A percentile compares a stretch with the other conserved stretches of the same genome.
phyloP scores from a whole-genome alignment of 2,113 vertebrate genomes.

The Grus americana region DNA sequence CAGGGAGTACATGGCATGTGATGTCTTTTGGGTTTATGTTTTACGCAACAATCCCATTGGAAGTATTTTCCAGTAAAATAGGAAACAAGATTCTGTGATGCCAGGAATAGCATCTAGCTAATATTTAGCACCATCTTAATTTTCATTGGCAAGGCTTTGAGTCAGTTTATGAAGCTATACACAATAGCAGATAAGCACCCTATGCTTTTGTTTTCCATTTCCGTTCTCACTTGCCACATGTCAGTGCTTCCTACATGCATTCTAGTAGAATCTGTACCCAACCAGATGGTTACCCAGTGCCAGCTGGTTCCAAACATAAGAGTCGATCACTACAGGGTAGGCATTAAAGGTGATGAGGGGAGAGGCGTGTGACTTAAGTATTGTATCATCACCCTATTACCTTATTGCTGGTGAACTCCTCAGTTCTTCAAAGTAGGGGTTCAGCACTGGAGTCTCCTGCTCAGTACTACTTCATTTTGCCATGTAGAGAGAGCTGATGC shows the following conservation, averaged over 20 bases:
- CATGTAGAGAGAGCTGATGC: not conserved
- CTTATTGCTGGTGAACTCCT: not conserved
- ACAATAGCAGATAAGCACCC: not conserved
- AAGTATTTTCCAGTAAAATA: not conserved
- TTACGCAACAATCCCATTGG: not conserved
- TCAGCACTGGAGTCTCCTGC: not conserved
- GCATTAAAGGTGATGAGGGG: not conserved
- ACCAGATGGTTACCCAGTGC: not conserved
- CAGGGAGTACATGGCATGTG: not conserved
- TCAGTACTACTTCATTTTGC: not conserved
- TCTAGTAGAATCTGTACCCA: not conserved
- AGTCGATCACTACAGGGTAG: not conserved
- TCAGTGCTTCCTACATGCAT: not conserved
- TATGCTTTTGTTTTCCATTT: not conserved
- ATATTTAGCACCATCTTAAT: not conserved
- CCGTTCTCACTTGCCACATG: not conserved
- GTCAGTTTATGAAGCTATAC: not conserved
- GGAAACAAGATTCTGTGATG: not conserved
- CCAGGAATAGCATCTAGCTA: not conserved
- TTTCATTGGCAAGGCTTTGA: not conserved
- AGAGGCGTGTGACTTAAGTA: fast-evolving
- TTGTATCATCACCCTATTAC: not conserved
- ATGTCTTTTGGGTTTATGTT: not conserved
- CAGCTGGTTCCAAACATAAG: not conserved
- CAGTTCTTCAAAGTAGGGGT: not conserved